Percentiles rank a stretch among this genome's conserved stretches.
Evolutionary conservation across 2,888 invertebrate species (phyloP).

Genomic region (Seira ritae): DNA sequence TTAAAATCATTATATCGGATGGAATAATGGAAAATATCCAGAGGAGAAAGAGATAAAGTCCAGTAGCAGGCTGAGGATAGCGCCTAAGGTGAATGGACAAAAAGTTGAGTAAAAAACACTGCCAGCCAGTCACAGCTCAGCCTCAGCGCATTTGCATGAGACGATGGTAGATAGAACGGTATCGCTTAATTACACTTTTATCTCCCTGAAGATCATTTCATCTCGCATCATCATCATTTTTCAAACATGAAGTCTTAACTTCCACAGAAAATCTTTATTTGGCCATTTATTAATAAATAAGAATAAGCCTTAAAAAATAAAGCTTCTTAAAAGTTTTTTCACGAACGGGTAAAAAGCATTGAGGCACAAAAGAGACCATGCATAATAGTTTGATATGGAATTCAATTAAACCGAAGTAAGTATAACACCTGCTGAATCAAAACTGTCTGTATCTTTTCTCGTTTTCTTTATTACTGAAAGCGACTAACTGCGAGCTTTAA

Average conservation of each 20-base stretch:
- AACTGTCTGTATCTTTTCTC: not conserved
- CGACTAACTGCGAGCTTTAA: too few relatives aligned
- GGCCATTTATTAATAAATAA: too few relatives aligned
- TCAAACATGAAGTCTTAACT: constrained; percentile 4
- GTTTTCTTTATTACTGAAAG: constrained; percentile 6
- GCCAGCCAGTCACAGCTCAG: constrained; percentile 5
- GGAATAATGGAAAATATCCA: not conserved
- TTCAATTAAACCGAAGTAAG: too few relatives aligned
- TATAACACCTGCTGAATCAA: constrained; percentile 18
- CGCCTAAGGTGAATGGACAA: not conserved
- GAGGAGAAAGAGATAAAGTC: constrained; percentile 25
- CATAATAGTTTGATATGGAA: too few relatives aligned
- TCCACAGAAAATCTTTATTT: too few relatives aligned
- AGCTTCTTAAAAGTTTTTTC: too few relatives aligned
- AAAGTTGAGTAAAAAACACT: not conserved
- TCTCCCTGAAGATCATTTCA: constrained; percentile 11
- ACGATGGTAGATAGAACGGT: not conserved
- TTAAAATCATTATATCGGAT: constrained; percentile 13
- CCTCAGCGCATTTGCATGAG: constrained; percentile 23
- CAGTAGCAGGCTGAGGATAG: constrained; percentile 11
- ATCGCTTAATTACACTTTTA: constrained; percentile 37
- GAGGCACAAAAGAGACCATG: too few relatives aligned
- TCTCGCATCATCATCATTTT: constrained; percentile 8
- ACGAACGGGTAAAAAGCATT: too few relatives aligned
- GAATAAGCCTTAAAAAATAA: too few relatives aligned